Conservation (phyloP, 2,113 vertebrate genomes). For the Danionella cerebrum region DNA sequence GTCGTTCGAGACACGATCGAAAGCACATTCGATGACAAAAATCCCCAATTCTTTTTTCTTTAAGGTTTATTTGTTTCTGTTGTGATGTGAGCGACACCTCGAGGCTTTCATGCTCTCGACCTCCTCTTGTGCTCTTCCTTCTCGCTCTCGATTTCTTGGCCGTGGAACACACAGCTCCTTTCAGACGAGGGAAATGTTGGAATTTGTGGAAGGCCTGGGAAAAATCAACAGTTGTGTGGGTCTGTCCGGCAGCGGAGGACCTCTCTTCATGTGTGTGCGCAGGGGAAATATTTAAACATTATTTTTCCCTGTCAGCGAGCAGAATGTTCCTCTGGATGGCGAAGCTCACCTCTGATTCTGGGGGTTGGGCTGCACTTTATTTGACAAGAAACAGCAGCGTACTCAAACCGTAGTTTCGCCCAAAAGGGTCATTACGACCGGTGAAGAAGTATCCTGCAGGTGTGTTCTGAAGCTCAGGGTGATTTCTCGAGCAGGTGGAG, state of each 20-base stretch:
- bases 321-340: constrained; percentile 55
- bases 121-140: constrained; percentile 10
- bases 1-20: too few species aligned
- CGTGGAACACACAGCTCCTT: constrained; percentile 48
- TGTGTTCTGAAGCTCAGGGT: constrained; percentile 24
- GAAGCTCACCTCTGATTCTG: constrained; percentile 57
- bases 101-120: constrained; percentile 50
- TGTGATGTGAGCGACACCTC: constrained; percentile 61
- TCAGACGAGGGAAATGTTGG: constrained; percentile 45
- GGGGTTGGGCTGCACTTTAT: constrained; percentile 58
- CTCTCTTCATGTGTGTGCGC: constrained; percentile 13
- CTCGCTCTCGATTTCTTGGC: constrained; percentile 24
- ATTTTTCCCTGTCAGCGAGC: constrained; percentile 49
- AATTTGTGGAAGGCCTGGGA: constrained; percentile 51
- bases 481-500: background rate
- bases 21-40: constrained; percentile 67
- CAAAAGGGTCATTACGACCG: constrained; percentile 51
- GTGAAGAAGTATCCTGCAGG: constrained; percentile 50
- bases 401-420: constrained; percentile 50
- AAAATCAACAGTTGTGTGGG: constrained; percentile 51
- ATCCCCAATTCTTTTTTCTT: constrained; percentile 47
- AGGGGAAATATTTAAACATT: constrained; percentile 65
- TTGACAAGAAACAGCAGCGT: constrained; percentile 53
- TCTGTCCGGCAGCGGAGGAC: constrained; percentile 23
- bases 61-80: constrained; percentile 56